A percentile compares a stretch with the other conserved stretches of the same genome.
These are phyloP conservation scores for Goniozus legneri DNA, from an alignment of 1,140 invertebrate species.

Conservation along the genomic window DNA sequence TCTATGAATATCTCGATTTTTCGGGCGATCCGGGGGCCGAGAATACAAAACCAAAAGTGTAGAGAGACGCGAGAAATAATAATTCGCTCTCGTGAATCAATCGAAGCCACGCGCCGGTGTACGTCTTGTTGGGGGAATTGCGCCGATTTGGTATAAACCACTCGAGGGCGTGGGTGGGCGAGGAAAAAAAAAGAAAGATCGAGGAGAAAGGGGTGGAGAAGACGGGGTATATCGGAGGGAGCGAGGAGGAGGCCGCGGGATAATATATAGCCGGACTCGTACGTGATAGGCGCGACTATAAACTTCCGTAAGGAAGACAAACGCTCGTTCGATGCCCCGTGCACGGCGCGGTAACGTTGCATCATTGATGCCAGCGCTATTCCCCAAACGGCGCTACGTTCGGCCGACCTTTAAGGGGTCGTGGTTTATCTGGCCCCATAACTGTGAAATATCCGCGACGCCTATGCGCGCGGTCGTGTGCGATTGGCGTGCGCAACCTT, in stretches of 20 bases:
- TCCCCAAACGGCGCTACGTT: constrained; percentile 48
- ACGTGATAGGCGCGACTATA: constrained; percentile 39
- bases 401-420: constrained; percentile 42
- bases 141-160: no score
- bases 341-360: constrained; percentile 37
- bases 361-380: constrained; percentile 52
- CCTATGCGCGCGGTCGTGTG: constrained; percentile 30
- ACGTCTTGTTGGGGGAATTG: no score
- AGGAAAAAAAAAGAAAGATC: not conserved
- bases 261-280: constrained; percentile 20
- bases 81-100: no score
- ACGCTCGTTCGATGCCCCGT: constrained; percentile 38
- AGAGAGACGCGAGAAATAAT: no score
- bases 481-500: constrained; percentile 42
- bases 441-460: constrained; percentile 46
- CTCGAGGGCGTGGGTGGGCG: not conserved
- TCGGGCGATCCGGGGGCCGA: no score
- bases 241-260: constrained; percentile 4
- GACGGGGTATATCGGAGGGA: not conserved
- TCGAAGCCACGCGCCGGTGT: no score
- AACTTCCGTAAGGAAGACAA: constrained; percentile 50
- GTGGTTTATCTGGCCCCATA: constrained; percentile 52
- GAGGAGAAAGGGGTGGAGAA: not conserved
- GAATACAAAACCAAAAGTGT: no score
- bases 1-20: no score